Conservation (phyloP, 2,113 vertebrate genomes). For the Thalassoma bifasciatum region DNA sequence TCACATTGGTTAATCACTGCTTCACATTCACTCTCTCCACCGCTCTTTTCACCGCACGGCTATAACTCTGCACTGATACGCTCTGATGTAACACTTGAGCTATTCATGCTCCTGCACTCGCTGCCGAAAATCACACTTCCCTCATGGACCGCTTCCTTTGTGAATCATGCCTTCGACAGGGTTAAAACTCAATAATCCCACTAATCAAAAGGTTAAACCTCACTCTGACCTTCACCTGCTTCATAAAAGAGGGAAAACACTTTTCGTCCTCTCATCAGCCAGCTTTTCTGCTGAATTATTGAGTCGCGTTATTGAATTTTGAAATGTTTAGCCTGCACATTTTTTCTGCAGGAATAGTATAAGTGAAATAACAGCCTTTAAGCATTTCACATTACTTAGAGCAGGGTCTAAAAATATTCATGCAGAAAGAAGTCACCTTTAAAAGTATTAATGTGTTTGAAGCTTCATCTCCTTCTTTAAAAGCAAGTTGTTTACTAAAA, state of each 20-base stretch:
- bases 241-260: slow-evolving; percentile 71
- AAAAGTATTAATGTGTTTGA: background rate
- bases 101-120: slow-evolving; percentile 30
- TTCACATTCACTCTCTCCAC: slow-evolving; percentile 71
- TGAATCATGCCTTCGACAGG: slow-evolving; percentile 57
- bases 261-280: slow-evolving; percentile 49
- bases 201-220: slow-evolving; percentile 80
- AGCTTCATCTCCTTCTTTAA: slow-evolving; percentile 5
- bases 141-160: slow-evolving; percentile 26
- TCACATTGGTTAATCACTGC: slow-evolving; percentile 75
- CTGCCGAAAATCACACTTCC: slow-evolving; percentile 40
- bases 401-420: slow-evolving; percentile 30
- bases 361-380: slow-evolving; percentile 10
- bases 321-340: slow-evolving; percentile 63
- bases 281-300: slow-evolving; percentile 56
- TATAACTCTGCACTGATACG: slow-evolving; percentile 46
- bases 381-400: slow-evolving; percentile 30
- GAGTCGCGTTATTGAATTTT: slow-evolving; percentile 60
- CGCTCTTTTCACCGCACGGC: slow-evolving; percentile 48
- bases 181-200: slow-evolving; percentile 79
- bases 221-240: slow-evolving; percentile 75
- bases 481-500: slow-evolving; percentile 4
- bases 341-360: slow-evolving; percentile 27
- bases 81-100: slow-evolving; percentile 49
- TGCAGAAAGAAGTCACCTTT: slow-evolving; percentile 5